Conservation (phyloP, 2,888 invertebrate species). For the Aleiodes testaceus region DNA sequence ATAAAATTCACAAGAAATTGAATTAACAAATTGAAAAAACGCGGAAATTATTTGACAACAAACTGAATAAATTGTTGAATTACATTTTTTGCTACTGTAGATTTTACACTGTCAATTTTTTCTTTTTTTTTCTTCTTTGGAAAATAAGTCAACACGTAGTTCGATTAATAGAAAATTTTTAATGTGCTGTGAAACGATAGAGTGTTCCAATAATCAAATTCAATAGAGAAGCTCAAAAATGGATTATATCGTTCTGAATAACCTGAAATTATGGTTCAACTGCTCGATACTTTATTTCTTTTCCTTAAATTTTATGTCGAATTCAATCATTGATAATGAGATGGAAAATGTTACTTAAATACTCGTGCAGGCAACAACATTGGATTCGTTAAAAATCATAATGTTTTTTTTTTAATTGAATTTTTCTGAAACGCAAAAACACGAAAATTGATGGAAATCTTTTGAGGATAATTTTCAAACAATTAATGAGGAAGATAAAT, state of each 20-base stretch:
- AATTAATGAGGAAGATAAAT: too few species aligned
- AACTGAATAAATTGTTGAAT: too few species aligned
- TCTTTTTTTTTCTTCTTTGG: neutral
- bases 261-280: neutral
- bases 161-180: slow-evolving; percentile 18
- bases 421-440: neutral
- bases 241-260: too few species aligned
- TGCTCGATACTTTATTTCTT: neutral
- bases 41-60: too few species aligned
- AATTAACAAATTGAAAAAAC: too few species aligned
- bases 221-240: too few species aligned
- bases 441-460: neutral
- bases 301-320: slow-evolving; percentile 26
- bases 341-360: slow-evolving; percentile 59
- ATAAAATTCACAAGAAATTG: neutral
- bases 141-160: slow-evolving; percentile 10
- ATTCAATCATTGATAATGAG: neutral
- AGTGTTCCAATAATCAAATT: slow-evolving; percentile 41
- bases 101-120: slow-evolving; percentile 31
- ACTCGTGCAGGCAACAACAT: slow-evolving; percentile 43
- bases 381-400: slow-evolving; percentile 1
- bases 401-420: slow-evolving; percentile 33
- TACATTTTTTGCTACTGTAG: neutral
- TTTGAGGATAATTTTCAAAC: too few species aligned
- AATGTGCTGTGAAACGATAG: slow-evolving; percentile 25